Base-by-base conservation (phyloP, 2,113 vertebrate genomes). In the Cephalopholis sonnerati region DNA sequence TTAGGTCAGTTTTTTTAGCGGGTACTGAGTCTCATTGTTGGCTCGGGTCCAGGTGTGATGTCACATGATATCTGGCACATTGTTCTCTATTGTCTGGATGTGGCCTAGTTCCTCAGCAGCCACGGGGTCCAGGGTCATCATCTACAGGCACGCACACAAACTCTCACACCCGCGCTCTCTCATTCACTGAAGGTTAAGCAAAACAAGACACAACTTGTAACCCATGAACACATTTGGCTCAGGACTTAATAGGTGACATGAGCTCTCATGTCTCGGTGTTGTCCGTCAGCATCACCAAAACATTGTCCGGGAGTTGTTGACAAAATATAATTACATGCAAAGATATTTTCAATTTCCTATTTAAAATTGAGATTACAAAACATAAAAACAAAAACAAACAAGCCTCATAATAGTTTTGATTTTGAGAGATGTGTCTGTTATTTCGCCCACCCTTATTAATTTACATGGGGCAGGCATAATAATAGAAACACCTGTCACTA, bases 51-150 rank as follows among this genome's bases (percentile, higher is more conserved):
- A 89, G 69, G 61, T 82, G 77, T 95, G 91, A 95, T 93, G 92
- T 95, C 94, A 95, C 75, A 66, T 86, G 74, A 86, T 86, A 85
- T 93, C 82, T 92, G 88, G 82, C 81, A 88, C 81, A 81, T 90
- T 86, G 65, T 86, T 80, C 64, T 72, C 87, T 87, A 89, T 94
- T 95, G 92, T 96, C 79, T 93, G 74, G 24, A 85, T 17, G 77
- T 93, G 91, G 69, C 94, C 90, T 89, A 93, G 68, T 95, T 95
- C 87, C 86, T 78, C 74, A 48, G 63, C 67, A 85, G 85, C 66
- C 58, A 74, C 48, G 25, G 32, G 69, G 68, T 85, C 64, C 75
- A 78, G 72, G 79, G 88, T 91, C 93, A 86, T 91, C 86, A 72
- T 82, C 65, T 46, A 29, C 65, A 84, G 24, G 2, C 59, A 36